Evolutionary conservation across 1,140 invertebrate species (phyloP), one percentile per base, ranked within the genome.

Genomic region (Drosophila malerkotliana): DNA sequence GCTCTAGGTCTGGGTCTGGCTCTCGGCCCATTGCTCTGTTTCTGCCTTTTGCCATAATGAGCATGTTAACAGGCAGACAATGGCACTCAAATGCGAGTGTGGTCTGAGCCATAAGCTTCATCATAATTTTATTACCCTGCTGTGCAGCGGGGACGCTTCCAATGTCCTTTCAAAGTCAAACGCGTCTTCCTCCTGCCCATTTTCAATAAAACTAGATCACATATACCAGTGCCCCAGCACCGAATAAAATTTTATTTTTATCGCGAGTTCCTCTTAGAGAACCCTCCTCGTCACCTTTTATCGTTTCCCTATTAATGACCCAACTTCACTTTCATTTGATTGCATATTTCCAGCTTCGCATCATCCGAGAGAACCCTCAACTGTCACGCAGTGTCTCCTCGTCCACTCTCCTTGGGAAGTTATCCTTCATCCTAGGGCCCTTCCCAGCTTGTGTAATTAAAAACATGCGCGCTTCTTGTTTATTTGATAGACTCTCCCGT

Each of bases 41-140:
- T 67, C 77, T 67, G 67, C 66, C 66, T 77, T 62, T 57, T 44
- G 62, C 82, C 74, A 73, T 90, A 90, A 90, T 90, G 87, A 90
- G 87, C 79, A 90, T 90, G 87, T 90, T 87, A 90, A 87, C 82
- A 90, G 87, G 71, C 87, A 88, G 83, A 87, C 83, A 87, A 85
- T 85, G 83, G 82, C 82, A 85, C 81, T 85, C 72, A 62, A 81
- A 81, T 71, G 78, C 44, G 71, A 75, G 63, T 59, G 62, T 60
- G 37, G 44, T 45, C 41, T 62, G 52, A 60, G 63, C 37, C 56
- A 71, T 79, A 83, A 84, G 72, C 80, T 73, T 62, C 63, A 69
- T 85, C 82, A 85, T 85, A 85, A 85, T 85, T 88, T 87, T 87
- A 87, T 85, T 78, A 87, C 78, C 78, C 84, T 75, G 58, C 66